Evolutionary conservation across 2,797 vertebrate species (phyloP), one percentile per base, ranked within the genome.

Genomic region (Cichlasoma orientale): DNA sequence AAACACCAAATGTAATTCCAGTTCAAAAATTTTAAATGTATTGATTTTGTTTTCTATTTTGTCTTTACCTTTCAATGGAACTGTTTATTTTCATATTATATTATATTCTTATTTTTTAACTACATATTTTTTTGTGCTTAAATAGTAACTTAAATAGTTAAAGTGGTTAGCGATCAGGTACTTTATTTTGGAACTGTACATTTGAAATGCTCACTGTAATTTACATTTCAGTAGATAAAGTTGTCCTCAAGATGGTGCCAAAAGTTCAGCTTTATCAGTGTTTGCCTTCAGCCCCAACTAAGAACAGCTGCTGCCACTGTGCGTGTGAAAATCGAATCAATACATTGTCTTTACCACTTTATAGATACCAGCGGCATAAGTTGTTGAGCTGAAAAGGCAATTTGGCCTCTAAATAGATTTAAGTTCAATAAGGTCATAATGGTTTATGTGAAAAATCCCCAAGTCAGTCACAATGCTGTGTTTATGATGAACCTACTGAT

Each of bases 211-310:
- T n/a, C 10, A 1, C 12, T 72, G 5, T 14, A 25, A 53, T 19
- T 63, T 7, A 56, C 18, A 21, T 9, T 19, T 71, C 57, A 77
- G 29, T 86, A 79, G 57, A 72, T 14, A 6, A 55, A n/a, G 4
- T 2, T 75, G 61, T 9, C 88, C 92, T 82, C 80, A 77, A 83
- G 92, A 78, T 90, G 91, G 90, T 23, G 83, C 75, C 44, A 90
- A 31, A 27, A 53, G 75, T 41, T 72, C 70, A 87, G 21, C 29
- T 69, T 47, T n/a, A 63, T 56, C 13, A 3, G 38, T 25, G 23
- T 27, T 16, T 66, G 5, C 0, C 7, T 9, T 52, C 19, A n/a
- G 8, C 19, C 19, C 7, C 6, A 52, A 8, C 18, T 7, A 50
- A 44, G 38, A 29, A 31, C 38, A 55, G 25, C 31, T 53, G 56